Base-by-base conservation (phyloP, 1,140 invertebrate genomes). In the Drosophila bifasciata region DNA sequence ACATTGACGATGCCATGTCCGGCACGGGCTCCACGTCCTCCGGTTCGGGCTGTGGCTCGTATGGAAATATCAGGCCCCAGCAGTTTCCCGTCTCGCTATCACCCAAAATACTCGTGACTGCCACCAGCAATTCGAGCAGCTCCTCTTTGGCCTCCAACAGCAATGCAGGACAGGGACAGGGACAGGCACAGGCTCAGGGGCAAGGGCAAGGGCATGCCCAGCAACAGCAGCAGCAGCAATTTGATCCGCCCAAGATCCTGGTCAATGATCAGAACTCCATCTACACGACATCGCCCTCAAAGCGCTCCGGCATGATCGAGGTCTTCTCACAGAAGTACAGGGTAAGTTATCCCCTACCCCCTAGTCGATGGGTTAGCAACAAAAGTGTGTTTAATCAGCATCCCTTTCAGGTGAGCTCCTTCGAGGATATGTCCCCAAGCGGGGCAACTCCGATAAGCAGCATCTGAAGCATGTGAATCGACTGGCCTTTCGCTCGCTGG, bases 231-330 rank as follows among this genome's bases (percentile, higher is more conserved):
- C 78, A 73, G 25, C 86, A 84, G 43, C 89, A 90, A 52, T 91
- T 92, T 25, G 91, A 92, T 86, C 91, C 91, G 76, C 91, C 91
- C 69, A 92, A 91, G 63, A 91, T 92, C 41, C 74, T 92, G 7
- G 91, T 92, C 7, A 92, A 91, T 53, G 91, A 92, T 83, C 91
- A 91, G 76, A 91, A 91, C 48, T 92, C 90, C 17, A 91, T 92
- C n/a, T 92, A 92, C 39, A 92, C 91, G 43, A 91, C 91, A 39
- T 92, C 91, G 61, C 91, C 91, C 39, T 91, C 91, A 9, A 91
- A 91, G 51, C 78, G 84, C 52, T 86, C 79, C 43, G 90, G 83
- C 36, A 91, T 91, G 56, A 91, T 91, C 55, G 90, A 92, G 67
- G 91, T 92, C n/a, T 92, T 92, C 61, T 92, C 91, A 8, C 91